Evolutionary conservation across 2,888 invertebrate genomes (phyloP).

Genomic region (Malacosoma neustria): DNA sequence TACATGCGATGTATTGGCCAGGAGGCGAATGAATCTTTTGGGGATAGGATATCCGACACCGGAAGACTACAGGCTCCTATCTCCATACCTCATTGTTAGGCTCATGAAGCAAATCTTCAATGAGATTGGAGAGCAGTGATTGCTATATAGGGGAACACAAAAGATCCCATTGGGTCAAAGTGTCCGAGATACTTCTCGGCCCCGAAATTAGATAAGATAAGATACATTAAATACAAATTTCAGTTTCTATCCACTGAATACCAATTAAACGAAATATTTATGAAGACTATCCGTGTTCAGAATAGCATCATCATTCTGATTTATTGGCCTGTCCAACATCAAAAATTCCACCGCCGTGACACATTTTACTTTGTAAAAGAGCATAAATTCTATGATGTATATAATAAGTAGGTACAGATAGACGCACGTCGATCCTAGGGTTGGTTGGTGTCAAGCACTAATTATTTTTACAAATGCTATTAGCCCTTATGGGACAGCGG

Average conservation of each 20-base stretch:
- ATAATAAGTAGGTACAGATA: slow-evolving; percentile 3
- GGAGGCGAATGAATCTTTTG: no score
- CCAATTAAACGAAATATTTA: slow-evolving; percentile 1
- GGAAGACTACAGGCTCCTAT: no score
- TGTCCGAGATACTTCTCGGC: no score
- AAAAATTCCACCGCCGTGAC: slow-evolving; percentile 5
- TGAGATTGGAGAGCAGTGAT: no score
- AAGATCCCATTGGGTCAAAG: no score
- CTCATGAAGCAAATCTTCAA: no score
- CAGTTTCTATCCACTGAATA: background rate
- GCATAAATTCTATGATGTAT: slow-evolving; percentile 17
- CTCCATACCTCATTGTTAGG: no score
- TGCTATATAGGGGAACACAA: no score
- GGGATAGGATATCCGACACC: no score
- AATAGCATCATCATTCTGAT: slow-evolving; percentile 4
- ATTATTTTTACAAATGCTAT: background rate
- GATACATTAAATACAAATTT: no score
- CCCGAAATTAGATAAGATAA: no score
- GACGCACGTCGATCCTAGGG: background rate
- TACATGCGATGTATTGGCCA: no score
- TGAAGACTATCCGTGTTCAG: background rate
- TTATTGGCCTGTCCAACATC: slow-evolving; percentile 5
- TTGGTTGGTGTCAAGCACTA: background rate
- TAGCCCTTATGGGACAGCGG: background rate
- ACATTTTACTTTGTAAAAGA: slow-evolving; percentile 15